These are phyloP conservation scores for Carassius auratus DNA, from an alignment of 2,113 vertebrate species.

Conservation along the genomic window DNA sequence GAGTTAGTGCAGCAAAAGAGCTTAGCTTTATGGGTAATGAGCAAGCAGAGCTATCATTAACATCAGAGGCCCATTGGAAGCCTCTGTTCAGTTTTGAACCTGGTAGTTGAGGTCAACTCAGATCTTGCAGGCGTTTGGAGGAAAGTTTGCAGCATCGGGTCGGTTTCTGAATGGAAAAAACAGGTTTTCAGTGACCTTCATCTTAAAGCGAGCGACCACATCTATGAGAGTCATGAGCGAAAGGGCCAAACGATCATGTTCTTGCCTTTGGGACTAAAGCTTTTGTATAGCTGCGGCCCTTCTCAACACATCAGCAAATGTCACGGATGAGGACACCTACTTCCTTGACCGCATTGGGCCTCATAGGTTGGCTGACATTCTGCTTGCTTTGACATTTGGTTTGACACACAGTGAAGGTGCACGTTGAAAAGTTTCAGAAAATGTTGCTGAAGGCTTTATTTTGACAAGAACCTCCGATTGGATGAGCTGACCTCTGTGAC, in stretches of 20 bases:
- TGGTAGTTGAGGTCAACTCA: slow-evolving; percentile 25
- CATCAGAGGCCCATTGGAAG: slow-evolving; percentile 4
- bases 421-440: slow-evolving; percentile 41
- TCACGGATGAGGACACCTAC: slow-evolving; percentile 60
- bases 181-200: slow-evolving; percentile 55
- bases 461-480: slow-evolving; percentile 32
- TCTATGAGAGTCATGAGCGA: slow-evolving; percentile 35
- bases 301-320: slow-evolving; percentile 67
- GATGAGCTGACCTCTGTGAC: slow-evolving; percentile 39
- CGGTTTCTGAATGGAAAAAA: slow-evolving; percentile 22
- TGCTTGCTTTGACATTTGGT: slow-evolving; percentile 49
- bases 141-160: neutral
- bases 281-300: slow-evolving; percentile 18
- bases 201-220: slow-evolving; percentile 40
- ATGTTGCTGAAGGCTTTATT: slow-evolving; percentile 38
- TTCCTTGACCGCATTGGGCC: slow-evolving; percentile 28
- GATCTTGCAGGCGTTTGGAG: neutral
- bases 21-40: slow-evolving; percentile 26
- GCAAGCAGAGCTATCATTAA: neutral
- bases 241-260: slow-evolving; percentile 59
- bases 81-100: neutral
- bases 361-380: slow-evolving; percentile 34
- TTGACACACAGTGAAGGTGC: slow-evolving; percentile 36
- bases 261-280: slow-evolving; percentile 39
- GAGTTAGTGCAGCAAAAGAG: slow-evolving; percentile 41